Base-by-base conservation (phyloP, 1,140 invertebrate species). In the Panulirus ornatus region DNA sequence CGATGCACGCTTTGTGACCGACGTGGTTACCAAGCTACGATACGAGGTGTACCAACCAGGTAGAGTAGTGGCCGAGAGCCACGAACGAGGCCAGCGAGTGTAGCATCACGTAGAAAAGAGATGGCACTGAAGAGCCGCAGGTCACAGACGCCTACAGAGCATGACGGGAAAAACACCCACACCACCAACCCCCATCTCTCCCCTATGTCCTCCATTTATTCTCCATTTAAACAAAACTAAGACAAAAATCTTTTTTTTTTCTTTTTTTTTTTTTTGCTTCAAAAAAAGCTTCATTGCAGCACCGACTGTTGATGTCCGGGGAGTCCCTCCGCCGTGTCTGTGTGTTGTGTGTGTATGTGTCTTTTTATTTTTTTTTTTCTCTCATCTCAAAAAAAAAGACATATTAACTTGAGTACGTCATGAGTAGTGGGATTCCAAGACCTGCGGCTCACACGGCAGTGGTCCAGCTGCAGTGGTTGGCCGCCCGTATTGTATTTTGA, bases 11-110 rank as follows among this genome's bases (percentile, higher is more conserved):
- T 99, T 99, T 95, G 98, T 99, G 92, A 99, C 98, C 73, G 98
- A 99, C 94, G 98, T 99, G 93, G 98, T 99, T 93, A 99, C 98
- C 93, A 99, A 99, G 95, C 96, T 99, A 93, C 96, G 97, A 95
- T 99, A 99, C 95, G 98, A 99, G 96, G 98, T 99, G 95, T 99
- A 99, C 96, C 98, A 99, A 95, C 98, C 98, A 95, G 97, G 97
- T 97, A 92, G 92, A 92, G 92, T 92, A 91, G 90, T 91, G 86
- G 86, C 82, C 34, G 47, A 38, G 84, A 58, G 90, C 84, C 90
- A 86, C 90, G 66, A n/a, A 79, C 79, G 88, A 83, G 79, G 81
- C 51, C 88, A 89, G 81, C 88, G 88, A 89, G 88, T 89, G 88
- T 89, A 89, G 88, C 88, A 89, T 83, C 79, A 89, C 88, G 88